Percentiles rank a stretch among this genome's conserved stretches.
phyloP scores from a whole-genome alignment of 2,113 vertebrate species.

The Bujurquina vittata region DNA sequence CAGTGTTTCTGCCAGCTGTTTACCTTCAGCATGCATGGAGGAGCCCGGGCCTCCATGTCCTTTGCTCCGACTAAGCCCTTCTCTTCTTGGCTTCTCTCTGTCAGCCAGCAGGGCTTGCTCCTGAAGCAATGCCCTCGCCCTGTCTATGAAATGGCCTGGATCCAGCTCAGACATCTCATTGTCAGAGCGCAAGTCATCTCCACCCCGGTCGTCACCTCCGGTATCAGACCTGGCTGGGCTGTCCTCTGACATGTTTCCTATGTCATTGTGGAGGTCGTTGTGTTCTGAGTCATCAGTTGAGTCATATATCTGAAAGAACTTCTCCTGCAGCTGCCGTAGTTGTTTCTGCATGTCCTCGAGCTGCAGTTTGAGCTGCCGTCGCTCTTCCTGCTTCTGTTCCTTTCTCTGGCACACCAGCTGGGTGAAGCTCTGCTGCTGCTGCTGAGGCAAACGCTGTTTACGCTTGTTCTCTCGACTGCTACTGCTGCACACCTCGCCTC shows the following conservation, averaged over 20 bases:
- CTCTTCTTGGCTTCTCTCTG: constrained; percentile 87
- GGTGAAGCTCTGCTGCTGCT: constrained; percentile 98
- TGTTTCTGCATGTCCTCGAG: constrained; percentile 99
- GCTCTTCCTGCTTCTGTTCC: constrained; percentile 97
- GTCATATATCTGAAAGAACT: constrained; percentile 99
- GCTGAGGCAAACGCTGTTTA: constrained; percentile 98
- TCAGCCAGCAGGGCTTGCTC: constrained; percentile 87
- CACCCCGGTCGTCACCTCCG: constrained; percentile 71
- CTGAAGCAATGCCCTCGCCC: constrained; percentile 89
- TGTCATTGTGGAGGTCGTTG: constrained; percentile 84
- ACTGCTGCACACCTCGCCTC: constrained; percentile 78
- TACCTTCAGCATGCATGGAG: constrained; percentile 91
- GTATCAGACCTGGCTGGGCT: constrained; percentile 88
- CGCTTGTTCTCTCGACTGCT: constrained; percentile 98
- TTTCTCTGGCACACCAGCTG: constrained; percentile 96
- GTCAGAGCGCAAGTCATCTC: constrained; percentile 87
- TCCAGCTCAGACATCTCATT: constrained; percentile 93
- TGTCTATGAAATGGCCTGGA: constrained; percentile 91
- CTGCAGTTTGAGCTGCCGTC: constrained; percentile 97
- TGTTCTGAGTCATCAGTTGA: constrained; percentile 98
- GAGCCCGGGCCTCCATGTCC: constrained; percentile 83
- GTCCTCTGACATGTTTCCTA: constrained; percentile 96
- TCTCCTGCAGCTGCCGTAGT: constrained; percentile 98
- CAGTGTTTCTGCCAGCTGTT: constrained; percentile 94
- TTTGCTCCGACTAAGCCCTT: constrained; percentile 85